A percentile compares a stretch with the other conserved stretches of the same genome.
These are phyloP conservation scores for Garrulus glandarius DNA, from an alignment of 2,797 vertebrate species.

Conservation along the genomic window DNA sequence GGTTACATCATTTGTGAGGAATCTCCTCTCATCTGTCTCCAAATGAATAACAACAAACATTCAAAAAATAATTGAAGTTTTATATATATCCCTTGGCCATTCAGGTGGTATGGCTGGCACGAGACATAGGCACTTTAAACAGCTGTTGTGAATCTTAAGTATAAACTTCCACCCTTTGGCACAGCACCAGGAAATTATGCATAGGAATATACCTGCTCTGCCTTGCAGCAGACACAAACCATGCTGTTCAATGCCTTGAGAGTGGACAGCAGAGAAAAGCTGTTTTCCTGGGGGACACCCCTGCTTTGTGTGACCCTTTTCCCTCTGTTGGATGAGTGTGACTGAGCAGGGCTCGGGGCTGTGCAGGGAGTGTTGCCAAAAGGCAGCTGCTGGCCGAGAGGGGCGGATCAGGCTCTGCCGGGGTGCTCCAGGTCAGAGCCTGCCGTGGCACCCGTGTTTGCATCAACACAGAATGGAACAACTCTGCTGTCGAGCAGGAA, in stretches of 20 bases:
- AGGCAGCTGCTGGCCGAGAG: neutral
- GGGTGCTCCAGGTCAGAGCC: neutral
- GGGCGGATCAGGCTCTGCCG: neutral
- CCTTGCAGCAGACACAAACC: neutral
- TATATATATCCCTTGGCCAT: slow-evolving; percentile 69
- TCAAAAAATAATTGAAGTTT: slow-evolving; percentile 67
- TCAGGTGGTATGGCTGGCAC: slow-evolving; percentile 67
- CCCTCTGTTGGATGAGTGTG: fast-evolving
- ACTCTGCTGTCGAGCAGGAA: neutral
- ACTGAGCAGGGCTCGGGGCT: fast-evolving
- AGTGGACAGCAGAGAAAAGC: neutral
- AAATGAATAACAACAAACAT: slow-evolving; percentile 65
- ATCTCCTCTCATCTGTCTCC: slow-evolving; percentile 66
- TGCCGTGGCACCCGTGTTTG: neutral
- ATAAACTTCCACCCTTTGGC: slow-evolving; percentile 62
- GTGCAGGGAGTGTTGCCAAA: neutral
- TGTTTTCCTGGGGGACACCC: neutral
- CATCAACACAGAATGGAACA: neutral
- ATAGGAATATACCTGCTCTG: slow-evolving; percentile 52
- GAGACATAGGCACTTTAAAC: slow-evolving; percentile 48
- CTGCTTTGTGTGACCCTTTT: neutral
- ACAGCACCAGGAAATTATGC: slow-evolving; percentile 34
- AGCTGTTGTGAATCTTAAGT: slow-evolving; percentile 65
- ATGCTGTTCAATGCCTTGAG: fast-evolving
- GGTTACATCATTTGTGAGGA: slow-evolving; percentile 57